Base-by-base conservation (phyloP, 2,113 vertebrate species). In the Heteronetta atricapilla region DNA sequence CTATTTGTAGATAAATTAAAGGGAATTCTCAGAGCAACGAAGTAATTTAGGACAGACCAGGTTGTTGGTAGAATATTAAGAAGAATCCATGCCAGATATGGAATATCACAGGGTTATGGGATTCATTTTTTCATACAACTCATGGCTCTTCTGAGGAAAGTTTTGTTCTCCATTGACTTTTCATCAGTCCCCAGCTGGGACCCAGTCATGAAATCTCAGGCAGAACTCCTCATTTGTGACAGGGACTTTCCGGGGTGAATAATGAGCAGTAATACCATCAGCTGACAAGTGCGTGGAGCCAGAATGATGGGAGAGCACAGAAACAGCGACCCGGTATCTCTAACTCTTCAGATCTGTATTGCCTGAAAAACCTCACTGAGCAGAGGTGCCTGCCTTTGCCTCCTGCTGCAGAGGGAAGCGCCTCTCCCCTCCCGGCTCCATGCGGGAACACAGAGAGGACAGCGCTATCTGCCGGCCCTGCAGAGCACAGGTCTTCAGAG, bases 141-240 rank as follows among this genome's bases (percentile, higher is more conserved):
- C 63, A 18, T 64, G 63, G 38, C 38, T 42, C 26, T 42, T 38
- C 60, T 19, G 28, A 28, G 17, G 38, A 29, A 29, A 42, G 11
- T 20, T 40, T 64, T 64, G 26, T 29, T 64, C 62, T 64, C 62
- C 18, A 3, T 8, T 40, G 38, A 13, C 38, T 42, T 62, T 46
- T 7, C 26, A 15, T 48, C 38, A 26, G 52, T 68, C 33, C 42
- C n/a, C 13, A 58, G 23, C 29, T 69, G 72, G 22, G 60, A 26
- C 36, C 0, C 0, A 0, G n/a, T 1, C 33, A 1, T 28, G 19
- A 44, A 74, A 34, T 15, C 40, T 2, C 0, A 74, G 22, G 16
- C 13, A 8, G 23, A 38, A 56, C 2, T 0, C 17, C 42, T 5
- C 3, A 4, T 4, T 19, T 25, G 64, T 2, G 8, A 14, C 2